phyloP scores from a whole-genome alignment of 2,888 invertebrate species.

The Barypeithes pellucidus region DNA sequence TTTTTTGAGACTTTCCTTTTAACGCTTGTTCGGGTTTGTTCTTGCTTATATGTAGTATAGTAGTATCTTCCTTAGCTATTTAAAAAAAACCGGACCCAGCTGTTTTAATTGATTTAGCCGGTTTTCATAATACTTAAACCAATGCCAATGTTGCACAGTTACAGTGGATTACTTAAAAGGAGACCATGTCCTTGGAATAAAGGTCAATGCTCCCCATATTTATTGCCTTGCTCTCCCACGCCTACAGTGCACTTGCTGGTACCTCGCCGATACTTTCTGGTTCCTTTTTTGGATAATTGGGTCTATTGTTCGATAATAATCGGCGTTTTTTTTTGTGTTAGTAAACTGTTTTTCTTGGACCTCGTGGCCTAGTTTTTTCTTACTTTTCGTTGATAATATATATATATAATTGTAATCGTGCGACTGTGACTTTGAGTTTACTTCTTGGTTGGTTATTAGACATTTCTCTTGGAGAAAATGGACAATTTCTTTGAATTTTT shows the following conservation, averaged over 20 bases:
- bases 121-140: slow-evolving; percentile 14
- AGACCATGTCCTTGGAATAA: slow-evolving; percentile 42
- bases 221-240: slow-evolving; percentile 39
- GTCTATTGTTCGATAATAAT: slow-evolving; percentile 32
- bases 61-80: no score
- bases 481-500: no score
- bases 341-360: slow-evolving; percentile 7
- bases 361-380: slow-evolving; percentile 12
- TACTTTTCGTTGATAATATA: background rate
- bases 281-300: slow-evolving; percentile 42
- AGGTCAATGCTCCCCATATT: slow-evolving; percentile 45
- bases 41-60: no score
- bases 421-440: background rate
- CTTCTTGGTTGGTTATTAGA: no score
- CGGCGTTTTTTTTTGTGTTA: slow-evolving; percentile 6
- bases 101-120: slow-evolving; percentile 1
- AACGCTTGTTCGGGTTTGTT: no score
- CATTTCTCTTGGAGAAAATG: no score
- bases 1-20: no score
- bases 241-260: slow-evolving; percentile 41
- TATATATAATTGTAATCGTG: background rate
- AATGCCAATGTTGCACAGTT: slow-evolving; percentile 24
- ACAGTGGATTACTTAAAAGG: slow-evolving; percentile 28
- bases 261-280: slow-evolving; percentile 38
- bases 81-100: background rate